Evolutionary conservation across 2,888 invertebrate genomes (phyloP).

Genomic region (Koerneria pararmatus): DNA sequence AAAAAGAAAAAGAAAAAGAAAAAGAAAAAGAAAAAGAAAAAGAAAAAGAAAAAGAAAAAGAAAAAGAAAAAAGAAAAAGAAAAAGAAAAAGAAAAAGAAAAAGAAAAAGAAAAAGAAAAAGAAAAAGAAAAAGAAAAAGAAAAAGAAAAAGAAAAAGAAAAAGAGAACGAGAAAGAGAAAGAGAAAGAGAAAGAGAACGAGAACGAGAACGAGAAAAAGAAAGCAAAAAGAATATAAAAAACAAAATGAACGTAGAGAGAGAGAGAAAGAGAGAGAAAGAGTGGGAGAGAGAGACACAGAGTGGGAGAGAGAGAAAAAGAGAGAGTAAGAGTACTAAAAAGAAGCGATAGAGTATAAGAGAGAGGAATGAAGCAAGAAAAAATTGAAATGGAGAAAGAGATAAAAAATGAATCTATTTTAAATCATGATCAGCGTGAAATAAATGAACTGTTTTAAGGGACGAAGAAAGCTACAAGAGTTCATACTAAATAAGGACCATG

Average conservation of each 20-base stretch:
- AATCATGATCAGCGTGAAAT: too few species aligned
- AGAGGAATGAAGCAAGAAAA: constrained; percentile 11
- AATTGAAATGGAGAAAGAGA: constrained; percentile 6
- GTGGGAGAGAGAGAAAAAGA: neutral
- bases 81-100: neutral
- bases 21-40: neutral
- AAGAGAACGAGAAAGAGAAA: neutral
- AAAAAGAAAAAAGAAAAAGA: neutral
- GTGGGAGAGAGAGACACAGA: neutral
- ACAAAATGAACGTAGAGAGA: neutral
- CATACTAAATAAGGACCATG: too few species aligned
- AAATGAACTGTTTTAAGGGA: too few species aligned
- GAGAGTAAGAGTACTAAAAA: neutral
- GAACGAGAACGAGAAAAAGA: neutral
- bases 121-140: too few species aligned
- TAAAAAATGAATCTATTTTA: constrained; percentile 7
- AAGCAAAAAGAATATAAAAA: neutral
- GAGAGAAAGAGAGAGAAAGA: too few species aligned
- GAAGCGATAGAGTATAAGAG: neutral
- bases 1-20: neutral
- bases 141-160: neutral
- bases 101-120: too few species aligned
- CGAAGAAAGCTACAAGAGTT: too few species aligned
- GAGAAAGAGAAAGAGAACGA: neutral
- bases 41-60: neutral